Base-by-base conservation (phyloP, 2,888 invertebrate species). In the Dusona sp. region DNA sequence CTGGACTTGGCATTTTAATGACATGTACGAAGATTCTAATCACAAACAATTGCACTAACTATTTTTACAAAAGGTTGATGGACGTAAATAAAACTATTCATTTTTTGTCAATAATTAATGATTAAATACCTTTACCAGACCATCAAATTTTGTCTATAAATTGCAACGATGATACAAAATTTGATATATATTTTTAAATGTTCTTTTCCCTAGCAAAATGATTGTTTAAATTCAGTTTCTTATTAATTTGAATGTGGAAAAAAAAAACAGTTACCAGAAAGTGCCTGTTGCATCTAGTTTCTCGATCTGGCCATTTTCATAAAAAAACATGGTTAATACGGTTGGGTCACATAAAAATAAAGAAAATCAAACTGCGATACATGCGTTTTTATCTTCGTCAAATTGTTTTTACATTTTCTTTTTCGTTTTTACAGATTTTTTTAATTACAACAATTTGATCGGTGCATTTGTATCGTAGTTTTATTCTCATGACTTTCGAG, bases 301-400 rank as follows among this genome's bases (percentile, higher is more conserved):
- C 19, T 48, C 25, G 25, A 42, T 29, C 29, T 29, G 45, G 29
- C 7, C 45, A 29, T 48, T 29, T 8, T 33, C 25, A 33, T 48
- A 51, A 70, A 67, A 38, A 36, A 2, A 51, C 13, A 22, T 48
- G 29, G 45, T n/a, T 33, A 45, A 22, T 22, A 51, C 61, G 33
- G 51, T 73, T 54, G 72, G 13, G 72, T 73, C 22, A 36, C 54
- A 22, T n/a, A n/a, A 51, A 51, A 51, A 11, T 29, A 3, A 33
- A 48, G 72, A 51, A 51, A 48, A 51, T 51, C n/a, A 72, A 51
- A 11, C 51, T 48, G n/a, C 36, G 36, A 73, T 54, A 29, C 1
- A 54, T 13, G n/a, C 36, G 25, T 42, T 29, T 16, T 16, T 8
- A 8, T 42, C 7, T 29, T 25, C n/a, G 7, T 29, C 29, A 16